Base-by-base conservation (phyloP, 2,113 vertebrate species). In the Oreotrochilus melanogaster region DNA sequence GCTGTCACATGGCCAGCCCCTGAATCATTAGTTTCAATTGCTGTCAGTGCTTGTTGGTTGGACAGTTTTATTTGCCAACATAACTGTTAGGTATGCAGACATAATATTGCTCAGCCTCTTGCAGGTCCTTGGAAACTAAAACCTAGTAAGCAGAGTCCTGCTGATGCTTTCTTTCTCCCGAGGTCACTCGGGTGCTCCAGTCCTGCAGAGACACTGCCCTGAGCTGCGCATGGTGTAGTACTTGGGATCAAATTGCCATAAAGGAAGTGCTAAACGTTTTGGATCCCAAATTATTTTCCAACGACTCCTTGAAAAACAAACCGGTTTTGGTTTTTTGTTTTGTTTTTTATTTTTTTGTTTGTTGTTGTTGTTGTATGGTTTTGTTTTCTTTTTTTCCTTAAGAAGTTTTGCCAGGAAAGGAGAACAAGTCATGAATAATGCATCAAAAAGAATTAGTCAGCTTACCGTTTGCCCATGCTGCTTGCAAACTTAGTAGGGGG, bases 381-480 rank as follows among this genome's bases (percentile, higher is more conserved):
- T 28, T 45, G 45, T 30, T 31, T 37, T 10, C 5, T 50, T 50
- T 51, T 56, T 58, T 76, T 57, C 10, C 15, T 76, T 47, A 43
- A 78, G 72, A 50, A 72, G 47, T 6, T 18, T 88, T 95, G 79
- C 75, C 88, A 86, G 86, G 54, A 90, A 81, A 93, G 39, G n/a
- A 80, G 75, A 93, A 81, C 89, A 90, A 95, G 96, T 95, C 82
- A 74, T 93, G 89, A 94, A 95, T 95, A 94, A 93, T 50, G 79
- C 80, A 93, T 96, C 95, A 96, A 96, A 96, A 96, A 92, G 95
- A 90, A 95, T 96, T 95, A 97, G 88, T 39, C 75, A 88, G 75
- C 76, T 95, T 96, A 78, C 89, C 19, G 16, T 74, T 42, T 90
- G 48, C 62, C 78, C 72, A 30, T 92, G 94, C 83, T 80, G 84